Base-by-base conservation (phyloP, 2,113 vertebrate genomes). In the Leucosticte australis region DNA sequence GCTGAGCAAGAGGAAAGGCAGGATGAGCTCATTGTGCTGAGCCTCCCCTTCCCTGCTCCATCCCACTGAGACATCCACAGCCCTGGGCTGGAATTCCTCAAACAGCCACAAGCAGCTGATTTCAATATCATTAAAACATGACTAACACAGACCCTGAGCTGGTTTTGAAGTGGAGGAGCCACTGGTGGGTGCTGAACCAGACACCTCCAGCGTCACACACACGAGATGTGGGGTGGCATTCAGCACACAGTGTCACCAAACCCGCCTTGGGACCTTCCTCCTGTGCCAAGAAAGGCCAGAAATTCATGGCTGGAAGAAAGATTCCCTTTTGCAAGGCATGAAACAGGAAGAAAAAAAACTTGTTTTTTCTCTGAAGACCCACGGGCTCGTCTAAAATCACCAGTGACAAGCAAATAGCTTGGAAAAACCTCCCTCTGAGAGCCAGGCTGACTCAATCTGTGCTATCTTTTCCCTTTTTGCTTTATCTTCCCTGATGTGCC, bases 11-110 rank as follows among this genome's bases (percentile, higher is more conserved):
- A 68, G 53, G 20, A 64, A 52, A 59, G 83, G 92, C 95, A 89
- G 53, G 69, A 94, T 87, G 94, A 96, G 87, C 89, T 95, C 95
- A 94, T 0, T 37, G 71, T 1, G 2, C 49, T 71, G 63, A 93
- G 60, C 86, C 57, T 59, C 33, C 59, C 89, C 68, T 86, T 62
- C 90, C 55, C 95, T 75, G 86, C 87, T 67, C 15, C 0, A 22
- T 82, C 92, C 91, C 91, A 89, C 14, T 0, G 42, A 86, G 94
- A 89, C 68, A 15, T 65, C 76, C 83, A 64, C 67, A 78, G 9
- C 80, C 89, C 49, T 6, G 41, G 57, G 52, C 77, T 83, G 91
- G 68, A 89, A 94, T 52, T 77, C 84, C 80, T 91, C 80, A 11
- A 3, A 2, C 5, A 23, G 71, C 86, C 90, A 70, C 9, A 3